A percentile compares a stretch with the other conserved stretches of the same genome.
These are phyloP conservation scores for Cosmia pyralina DNA, from an alignment of 2,888 invertebrate genomes.

Conservation along the genomic window DNA sequence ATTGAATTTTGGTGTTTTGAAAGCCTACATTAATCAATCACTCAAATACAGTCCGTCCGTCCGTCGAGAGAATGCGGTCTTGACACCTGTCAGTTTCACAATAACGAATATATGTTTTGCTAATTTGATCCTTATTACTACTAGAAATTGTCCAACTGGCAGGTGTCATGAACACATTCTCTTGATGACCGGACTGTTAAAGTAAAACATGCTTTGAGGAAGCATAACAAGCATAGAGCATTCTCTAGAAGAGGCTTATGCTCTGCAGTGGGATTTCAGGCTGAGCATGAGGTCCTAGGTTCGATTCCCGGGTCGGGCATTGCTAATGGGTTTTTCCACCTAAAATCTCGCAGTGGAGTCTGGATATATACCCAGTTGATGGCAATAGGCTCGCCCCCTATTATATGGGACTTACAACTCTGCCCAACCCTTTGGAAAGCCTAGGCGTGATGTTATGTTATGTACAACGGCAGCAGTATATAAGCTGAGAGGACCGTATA, in stretches of 20 bases:
- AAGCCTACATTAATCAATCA: not conserved
- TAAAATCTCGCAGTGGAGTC: no score
- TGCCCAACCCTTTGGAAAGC: not conserved
- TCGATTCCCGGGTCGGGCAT: not conserved
- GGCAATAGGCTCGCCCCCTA: not conserved
- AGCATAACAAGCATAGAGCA: no score
- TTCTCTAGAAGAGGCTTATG: not conserved
- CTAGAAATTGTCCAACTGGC: no score
- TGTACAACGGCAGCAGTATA: constrained; percentile 19
- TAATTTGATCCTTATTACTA: no score
- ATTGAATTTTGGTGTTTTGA: not conserved
- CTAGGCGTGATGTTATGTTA: not conserved
- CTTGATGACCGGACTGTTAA: no score
- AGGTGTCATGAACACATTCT: no score
- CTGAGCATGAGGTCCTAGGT: not conserved
- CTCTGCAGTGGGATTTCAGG: not conserved
- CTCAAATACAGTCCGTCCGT: not conserved
- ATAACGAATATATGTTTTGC: no score
- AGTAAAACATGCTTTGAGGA: not conserved
- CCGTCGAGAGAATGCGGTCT: no score
- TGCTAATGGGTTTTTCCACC: not conserved
- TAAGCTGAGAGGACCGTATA: constrained; percentile 35
- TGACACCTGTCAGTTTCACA: no score
- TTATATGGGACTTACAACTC: not conserved
- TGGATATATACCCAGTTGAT: not conserved